Base-by-base conservation (phyloP, 2,888 invertebrate genomes). In the Eucera pruinosa region DNA sequence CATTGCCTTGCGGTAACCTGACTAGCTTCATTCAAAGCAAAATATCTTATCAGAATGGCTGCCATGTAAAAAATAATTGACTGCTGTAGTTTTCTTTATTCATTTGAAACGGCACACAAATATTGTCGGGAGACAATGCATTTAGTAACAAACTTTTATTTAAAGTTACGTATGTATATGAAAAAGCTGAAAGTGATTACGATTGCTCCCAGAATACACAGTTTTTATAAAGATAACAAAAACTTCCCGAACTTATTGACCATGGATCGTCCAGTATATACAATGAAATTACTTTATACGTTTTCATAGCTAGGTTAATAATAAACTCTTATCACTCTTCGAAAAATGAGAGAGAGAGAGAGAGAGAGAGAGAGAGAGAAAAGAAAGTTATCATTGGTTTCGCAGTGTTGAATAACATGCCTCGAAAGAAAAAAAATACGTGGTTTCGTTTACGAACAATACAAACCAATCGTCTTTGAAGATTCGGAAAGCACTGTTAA, bases 31-130 rank as follows among this genome's bases (percentile, higher is more conserved):
- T 68, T 72, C 58, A 52, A 65, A 43, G 71, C 52, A 41, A 81
- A 71, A 72, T 71, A 72, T 79, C 67, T 79, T 66, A 76, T 76
- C 71, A 39, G 68, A 81, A 65, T 66, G 62, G 70, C 68, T 67
- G 50, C 58, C 23, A 25, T 64, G 36, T 27, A 23, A 36, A 67
- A 43, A 54, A 57, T 50, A 78, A 69, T 64, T 66, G 61, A 55
- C 47, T 57, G 36, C 47, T 33, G 27, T 23, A 23, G 27, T 36
- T 9, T 20, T 67, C 47, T 64, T 60, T 39, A 15, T 41, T 61
- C 20, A 43, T 50, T 70, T 60, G 13, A 57, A 60, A 69, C 48
- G 54, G 23, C 52, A 52, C n/a, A 52, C 18, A 25, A 47, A 30
- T 62, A 33, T 43, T 18, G 39, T 39, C 11, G 2, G n/a, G 13